Conservation (phyloP, 2,888 invertebrate species). For the Thecophora atra region DNA sequence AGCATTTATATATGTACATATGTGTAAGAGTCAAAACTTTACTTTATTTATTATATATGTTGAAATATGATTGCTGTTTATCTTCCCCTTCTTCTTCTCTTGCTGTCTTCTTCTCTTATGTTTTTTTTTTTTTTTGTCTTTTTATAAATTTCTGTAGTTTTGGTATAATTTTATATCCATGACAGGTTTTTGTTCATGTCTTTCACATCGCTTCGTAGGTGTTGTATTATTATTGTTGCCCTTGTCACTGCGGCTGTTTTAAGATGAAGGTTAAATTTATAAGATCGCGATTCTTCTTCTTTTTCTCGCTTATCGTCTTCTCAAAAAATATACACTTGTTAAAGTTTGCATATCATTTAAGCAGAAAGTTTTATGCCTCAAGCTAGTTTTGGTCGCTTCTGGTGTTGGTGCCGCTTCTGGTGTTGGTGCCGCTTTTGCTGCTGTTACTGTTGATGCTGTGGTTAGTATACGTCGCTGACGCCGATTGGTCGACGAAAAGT, state of each 20-base stretch:
- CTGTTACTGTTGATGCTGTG: neutral
- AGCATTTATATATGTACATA: no score
- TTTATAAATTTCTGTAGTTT: no score
- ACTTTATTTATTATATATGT: no score
- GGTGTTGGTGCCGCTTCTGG: neutral
- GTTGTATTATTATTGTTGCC: neutral
- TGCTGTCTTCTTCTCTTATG: no score
- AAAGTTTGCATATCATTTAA: constrained; percentile 31
- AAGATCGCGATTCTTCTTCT: constrained; percentile 16
- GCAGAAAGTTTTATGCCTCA: constrained; percentile 18
- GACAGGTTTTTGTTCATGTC: neutral
- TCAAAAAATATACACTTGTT: constrained; percentile 18
- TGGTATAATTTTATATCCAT: no score
- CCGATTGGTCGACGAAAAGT: constrained; percentile 3
- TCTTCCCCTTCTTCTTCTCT: no score
- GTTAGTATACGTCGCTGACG: neutral
- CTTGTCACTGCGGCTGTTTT: constrained; percentile 7
- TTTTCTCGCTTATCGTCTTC: constrained; percentile 22
- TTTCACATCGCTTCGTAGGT: no score
- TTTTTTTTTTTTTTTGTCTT: no score
- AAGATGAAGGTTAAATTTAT: constrained; percentile 24
- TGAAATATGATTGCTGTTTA: no score
- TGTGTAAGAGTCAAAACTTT: no score
- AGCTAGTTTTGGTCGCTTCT: constrained; percentile 5
- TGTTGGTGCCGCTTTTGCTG: neutral